Evolutionary conservation across 2,888 invertebrate species (phyloP).

Genomic region (Hypomecis punctinalis): DNA sequence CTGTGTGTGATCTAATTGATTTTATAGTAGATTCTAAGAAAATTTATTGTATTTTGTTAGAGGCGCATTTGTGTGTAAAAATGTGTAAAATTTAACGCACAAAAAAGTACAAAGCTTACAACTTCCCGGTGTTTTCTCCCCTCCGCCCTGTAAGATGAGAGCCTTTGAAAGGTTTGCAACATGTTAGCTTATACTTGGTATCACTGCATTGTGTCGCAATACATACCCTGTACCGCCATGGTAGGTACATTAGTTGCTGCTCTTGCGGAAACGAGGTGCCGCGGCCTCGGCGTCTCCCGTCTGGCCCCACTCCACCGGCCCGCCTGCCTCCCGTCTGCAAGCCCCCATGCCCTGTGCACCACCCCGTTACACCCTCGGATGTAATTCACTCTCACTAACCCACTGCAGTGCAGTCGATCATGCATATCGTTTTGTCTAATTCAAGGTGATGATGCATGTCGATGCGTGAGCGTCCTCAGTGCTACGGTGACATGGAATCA

Average conservation of each 20-base stretch:
- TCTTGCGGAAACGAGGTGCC: conserved; percentile 79
- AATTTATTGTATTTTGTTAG: no score
- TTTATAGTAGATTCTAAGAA: no score
- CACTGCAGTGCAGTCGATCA: conserved; percentile 82
- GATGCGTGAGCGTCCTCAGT: conserved; percentile 8
- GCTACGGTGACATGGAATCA: conserved; percentile 4
- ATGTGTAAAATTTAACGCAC: background rate
- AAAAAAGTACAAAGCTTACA: conserved; percentile 11
- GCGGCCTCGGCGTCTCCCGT: conserved; percentile 78
- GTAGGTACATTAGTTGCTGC: conserved; percentile 56
- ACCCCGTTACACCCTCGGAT: conserved; percentile 55
- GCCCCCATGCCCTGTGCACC: conserved; percentile 45
- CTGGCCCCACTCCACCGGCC: conserved; percentile 76
- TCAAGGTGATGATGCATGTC: conserved; percentile 63
- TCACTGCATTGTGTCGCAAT: conserved; percentile 63
- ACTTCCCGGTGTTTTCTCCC: conserved; percentile 17
- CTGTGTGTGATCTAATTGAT: no score
- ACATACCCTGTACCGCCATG: conserved; percentile 59
- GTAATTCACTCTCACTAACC: conserved; percentile 86
- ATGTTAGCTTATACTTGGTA: conserved; percentile 48
- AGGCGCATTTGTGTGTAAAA: no score
- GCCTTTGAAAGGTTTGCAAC: conserved; percentile 29
- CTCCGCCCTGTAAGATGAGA: conserved; percentile 18
- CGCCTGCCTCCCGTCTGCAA: conserved; percentile 64
- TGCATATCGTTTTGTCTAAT: conserved; percentile 75